Evolutionary conservation across 2,797 vertebrate species (phyloP).

Genomic region (Coccyzus lansbergi): DNA sequence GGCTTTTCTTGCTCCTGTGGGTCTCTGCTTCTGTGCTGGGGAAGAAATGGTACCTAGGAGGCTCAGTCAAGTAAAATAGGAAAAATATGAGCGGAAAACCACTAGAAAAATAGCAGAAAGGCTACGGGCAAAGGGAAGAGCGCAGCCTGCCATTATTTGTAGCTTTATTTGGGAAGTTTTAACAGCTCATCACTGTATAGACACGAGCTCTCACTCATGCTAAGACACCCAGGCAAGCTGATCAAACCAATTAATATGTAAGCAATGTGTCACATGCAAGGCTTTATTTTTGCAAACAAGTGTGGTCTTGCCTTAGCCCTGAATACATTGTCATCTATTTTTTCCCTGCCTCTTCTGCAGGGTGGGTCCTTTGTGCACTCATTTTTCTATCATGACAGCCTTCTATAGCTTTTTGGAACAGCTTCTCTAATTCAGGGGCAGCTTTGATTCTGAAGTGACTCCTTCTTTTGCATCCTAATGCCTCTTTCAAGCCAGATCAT

Average conservation of each 20-base stretch:
- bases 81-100: slow-evolving; percentile 22
- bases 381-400: not conserved
- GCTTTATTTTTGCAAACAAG: slow-evolving; percentile 57
- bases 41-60: slow-evolving; percentile 8
- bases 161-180: slow-evolving; percentile 11
- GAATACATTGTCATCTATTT: slow-evolving; percentile 41
- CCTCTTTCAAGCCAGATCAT: not conserved
- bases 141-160: not conserved
- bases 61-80: not conserved
- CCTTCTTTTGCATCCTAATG: not conserved
- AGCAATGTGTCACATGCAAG: slow-evolving; percentile 48
- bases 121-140: not conserved
- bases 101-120: not conserved
- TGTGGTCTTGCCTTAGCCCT: slow-evolving; percentile 50
- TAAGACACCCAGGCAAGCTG: slow-evolving; percentile 47
- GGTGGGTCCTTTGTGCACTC: slow-evolving; percentile 23
- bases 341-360: slow-evolving; percentile 24
- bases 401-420: slow-evolving; percentile 30
- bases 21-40: not conserved
- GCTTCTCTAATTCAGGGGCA: not conserved
- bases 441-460: not conserved
- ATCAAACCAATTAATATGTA: slow-evolving; percentile 66
- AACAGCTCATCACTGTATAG: slow-evolving; percentile 30
- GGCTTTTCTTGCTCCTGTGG: not conserved
- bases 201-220: not conserved